Conservation (phyloP, 2,113 vertebrate species). For the Zosterops hypoxanthus region DNA sequence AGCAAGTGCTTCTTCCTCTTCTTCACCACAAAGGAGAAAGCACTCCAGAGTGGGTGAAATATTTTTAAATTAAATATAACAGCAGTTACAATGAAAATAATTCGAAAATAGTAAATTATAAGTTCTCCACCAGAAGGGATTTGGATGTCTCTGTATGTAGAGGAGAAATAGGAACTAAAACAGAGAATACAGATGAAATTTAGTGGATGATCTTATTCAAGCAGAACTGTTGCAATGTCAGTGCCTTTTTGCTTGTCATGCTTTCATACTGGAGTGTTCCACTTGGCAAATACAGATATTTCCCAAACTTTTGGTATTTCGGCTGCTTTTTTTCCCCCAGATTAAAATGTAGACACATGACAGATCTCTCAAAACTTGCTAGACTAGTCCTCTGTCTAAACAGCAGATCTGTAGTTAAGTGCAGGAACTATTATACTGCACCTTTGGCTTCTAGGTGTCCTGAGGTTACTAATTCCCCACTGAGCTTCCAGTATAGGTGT, state of each 20-base stretch:
- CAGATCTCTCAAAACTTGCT: background rate
- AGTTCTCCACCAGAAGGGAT: background rate
- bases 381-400: background rate
- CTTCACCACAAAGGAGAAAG: background rate
- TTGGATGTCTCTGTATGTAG: background rate
- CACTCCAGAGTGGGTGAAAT: background rate
- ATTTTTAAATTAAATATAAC: background rate
- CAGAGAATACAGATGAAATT: background rate
- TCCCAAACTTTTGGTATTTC: background rate
- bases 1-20: background rate
- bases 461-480: background rate
- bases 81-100: background rate
- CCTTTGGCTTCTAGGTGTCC: background rate
- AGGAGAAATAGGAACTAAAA: background rate
- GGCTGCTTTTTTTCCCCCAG: rapidly evolving
- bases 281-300: background rate
- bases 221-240: background rate
- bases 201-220: background rate
- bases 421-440: background rate
- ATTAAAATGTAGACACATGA: background rate
- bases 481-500: background rate
- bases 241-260: background rate
- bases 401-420: background rate
- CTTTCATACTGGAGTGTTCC: background rate
- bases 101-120: background rate